Evolutionary conservation across 2,888 invertebrate genomes (phyloP).

Genomic region (Allacma fusca): DNA sequence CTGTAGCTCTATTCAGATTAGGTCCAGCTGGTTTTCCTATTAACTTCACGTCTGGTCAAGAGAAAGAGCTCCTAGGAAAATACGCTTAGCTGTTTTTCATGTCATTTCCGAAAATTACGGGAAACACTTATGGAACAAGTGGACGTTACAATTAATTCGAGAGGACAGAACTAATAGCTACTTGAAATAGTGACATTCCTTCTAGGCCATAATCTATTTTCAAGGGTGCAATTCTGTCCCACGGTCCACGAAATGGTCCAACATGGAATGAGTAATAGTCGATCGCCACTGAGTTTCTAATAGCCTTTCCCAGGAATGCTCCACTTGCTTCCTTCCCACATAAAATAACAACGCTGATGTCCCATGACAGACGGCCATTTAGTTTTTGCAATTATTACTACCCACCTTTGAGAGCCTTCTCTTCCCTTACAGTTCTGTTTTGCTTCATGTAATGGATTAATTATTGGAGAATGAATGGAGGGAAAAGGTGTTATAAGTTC

Average conservation of each 20-base stretch:
- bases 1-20: too few relatives aligned
- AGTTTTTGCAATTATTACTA: too few relatives aligned
- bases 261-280: conserved; percentile 3
- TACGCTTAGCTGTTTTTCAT: neutral
- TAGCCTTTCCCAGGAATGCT: neutral
- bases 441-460: too few relatives aligned
- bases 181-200: neutral
- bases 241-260: neutral
- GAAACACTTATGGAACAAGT: neutral
- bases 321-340: neutral
- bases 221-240: neutral
- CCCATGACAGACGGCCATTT: too few relatives aligned
- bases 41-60: neutral
- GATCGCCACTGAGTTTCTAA: neutral
- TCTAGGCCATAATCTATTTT: conserved; percentile 8
- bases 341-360: too few relatives aligned
- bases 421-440: too few relatives aligned
- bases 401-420: too few relatives aligned
- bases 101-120: neutral
- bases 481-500: too few relatives aligned
- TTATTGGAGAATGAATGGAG: too few relatives aligned
- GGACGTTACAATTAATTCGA: neutral
- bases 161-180: neutral
- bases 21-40: too few relatives aligned
- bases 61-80: neutral